These are phyloP conservation scores for Bos javanicus DNA, from an alignment of 2,113 vertebrate species.

Conservation along the genomic window DNA sequence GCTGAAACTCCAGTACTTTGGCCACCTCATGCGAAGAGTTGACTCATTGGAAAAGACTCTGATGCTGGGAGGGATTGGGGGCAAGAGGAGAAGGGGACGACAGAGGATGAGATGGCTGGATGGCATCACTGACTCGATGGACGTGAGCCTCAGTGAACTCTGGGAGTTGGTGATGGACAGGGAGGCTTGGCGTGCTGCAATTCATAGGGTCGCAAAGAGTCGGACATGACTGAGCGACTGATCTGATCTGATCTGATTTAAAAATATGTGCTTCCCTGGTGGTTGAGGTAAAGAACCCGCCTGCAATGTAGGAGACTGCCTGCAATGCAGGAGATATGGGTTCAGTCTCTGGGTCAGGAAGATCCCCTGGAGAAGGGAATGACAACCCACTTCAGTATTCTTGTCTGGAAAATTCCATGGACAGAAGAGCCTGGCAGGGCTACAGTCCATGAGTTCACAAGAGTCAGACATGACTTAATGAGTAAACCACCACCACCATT, in stretches of 20 bases:
- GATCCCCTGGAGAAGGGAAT: neutral
- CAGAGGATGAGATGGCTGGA: too few species aligned
- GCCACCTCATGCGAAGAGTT: too few species aligned
- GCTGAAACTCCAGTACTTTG: too few species aligned
- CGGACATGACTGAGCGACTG: too few species aligned
- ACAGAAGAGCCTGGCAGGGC: neutral
- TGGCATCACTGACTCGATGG: too few species aligned
- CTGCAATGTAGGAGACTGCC: neutral
- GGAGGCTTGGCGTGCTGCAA: too few species aligned
- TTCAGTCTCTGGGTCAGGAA: neutral
- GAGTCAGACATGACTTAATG: neutral
- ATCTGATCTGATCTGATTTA: neutral
- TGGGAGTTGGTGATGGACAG: too few species aligned
- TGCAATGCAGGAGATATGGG: neutral
- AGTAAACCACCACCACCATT: neutral
- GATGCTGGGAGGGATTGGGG: too few species aligned
- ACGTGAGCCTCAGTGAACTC: too few species aligned
- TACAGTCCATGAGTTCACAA: neutral
- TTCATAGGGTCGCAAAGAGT: too few species aligned
- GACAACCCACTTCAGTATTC: neutral
- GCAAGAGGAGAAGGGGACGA: too few species aligned
- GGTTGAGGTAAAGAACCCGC: neutral
- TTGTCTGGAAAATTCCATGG: neutral
- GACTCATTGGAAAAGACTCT: too few species aligned
- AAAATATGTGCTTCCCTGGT: neutral